Evolutionary conservation across 2,113 vertebrate species (phyloP).

Genomic region (Miniopterus natalensis): DNA sequence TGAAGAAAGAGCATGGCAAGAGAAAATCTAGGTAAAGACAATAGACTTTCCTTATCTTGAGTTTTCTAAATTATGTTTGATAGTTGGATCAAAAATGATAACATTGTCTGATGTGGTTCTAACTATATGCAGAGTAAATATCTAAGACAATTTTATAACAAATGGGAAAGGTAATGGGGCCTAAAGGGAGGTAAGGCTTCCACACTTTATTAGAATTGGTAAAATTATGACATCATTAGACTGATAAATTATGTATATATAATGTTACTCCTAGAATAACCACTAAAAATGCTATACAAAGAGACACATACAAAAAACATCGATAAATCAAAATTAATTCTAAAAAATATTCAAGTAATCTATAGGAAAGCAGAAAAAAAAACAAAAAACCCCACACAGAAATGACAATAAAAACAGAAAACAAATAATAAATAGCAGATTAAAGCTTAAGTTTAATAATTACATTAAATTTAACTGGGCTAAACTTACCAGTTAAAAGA

Average conservation of each 20-base stretch:
- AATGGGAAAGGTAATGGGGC: not conserved
- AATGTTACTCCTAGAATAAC: not conserved
- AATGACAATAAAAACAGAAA: not conserved
- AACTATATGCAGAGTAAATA: not conserved
- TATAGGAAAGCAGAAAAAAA: not conserved
- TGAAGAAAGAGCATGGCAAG: not conserved
- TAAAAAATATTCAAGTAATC: not conserved
- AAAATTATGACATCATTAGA: not conserved
- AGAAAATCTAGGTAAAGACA: not conserved
- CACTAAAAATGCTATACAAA: not conserved
- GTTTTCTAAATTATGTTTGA: too few relatives aligned
- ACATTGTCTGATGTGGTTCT: too few relatives aligned
- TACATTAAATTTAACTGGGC: not conserved
- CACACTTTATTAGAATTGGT: not conserved
- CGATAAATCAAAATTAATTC: not conserved
- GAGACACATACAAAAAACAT: not conserved
- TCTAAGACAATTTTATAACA: not conserved
- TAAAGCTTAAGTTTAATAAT: not conserved
- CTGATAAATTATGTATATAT: not conserved
- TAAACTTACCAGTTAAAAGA: constrained; percentile 9
- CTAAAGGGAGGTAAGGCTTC: not conserved
- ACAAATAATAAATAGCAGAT: not conserved
- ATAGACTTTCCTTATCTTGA: not conserved
- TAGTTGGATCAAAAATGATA: too few relatives aligned
- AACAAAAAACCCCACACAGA: not conserved